These are phyloP conservation scores for Diadema setosum DNA, from an alignment of 35 echinoderm and acorn worm species.

Conservation along the genomic window DNA sequence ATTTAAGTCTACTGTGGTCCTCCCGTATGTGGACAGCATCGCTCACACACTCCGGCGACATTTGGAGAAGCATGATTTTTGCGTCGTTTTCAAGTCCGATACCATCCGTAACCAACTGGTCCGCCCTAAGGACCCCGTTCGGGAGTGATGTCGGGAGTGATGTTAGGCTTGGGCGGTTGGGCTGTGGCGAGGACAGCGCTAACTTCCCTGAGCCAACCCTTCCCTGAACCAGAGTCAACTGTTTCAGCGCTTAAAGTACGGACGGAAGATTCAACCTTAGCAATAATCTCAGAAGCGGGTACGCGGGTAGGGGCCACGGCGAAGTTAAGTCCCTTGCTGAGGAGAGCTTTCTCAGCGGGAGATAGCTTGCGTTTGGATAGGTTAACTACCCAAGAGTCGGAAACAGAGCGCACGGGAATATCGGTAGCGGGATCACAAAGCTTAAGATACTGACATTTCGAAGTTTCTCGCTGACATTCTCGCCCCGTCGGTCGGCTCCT, in stretches of 20 bases:
- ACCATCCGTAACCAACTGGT: too few species aligned
- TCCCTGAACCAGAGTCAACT: not conserved
- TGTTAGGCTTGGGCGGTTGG: conserved; percentile 33
- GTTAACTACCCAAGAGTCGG: not conserved
- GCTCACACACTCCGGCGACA: too few species aligned
- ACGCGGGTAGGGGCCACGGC: not conserved
- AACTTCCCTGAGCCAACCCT: conserved; percentile 22
- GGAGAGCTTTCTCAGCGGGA: not conserved
- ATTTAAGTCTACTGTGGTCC: too few species aligned
- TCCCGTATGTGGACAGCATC: too few species aligned
- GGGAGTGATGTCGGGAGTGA: too few species aligned
- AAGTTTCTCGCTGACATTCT: not conserved
- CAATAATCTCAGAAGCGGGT: not conserved
- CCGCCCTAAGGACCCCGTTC: too few species aligned
- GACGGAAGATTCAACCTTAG: not conserved
- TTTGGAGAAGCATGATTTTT: too few species aligned
- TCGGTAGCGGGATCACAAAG: too few species aligned
- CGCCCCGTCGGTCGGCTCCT: not conserved
- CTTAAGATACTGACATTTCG: not conserved
- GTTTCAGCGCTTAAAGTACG: not conserved
- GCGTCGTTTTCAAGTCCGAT: too few species aligned
- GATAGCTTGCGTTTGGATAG: not conserved
- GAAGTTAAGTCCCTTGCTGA: not conserved
- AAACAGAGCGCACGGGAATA: not conserved
- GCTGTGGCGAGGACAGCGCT: not conserved